Percentiles rank a stretch among this genome's conserved stretches.
Conservation (phyloP, 2,888 invertebrate species). For the Elegia similella region DNA sequence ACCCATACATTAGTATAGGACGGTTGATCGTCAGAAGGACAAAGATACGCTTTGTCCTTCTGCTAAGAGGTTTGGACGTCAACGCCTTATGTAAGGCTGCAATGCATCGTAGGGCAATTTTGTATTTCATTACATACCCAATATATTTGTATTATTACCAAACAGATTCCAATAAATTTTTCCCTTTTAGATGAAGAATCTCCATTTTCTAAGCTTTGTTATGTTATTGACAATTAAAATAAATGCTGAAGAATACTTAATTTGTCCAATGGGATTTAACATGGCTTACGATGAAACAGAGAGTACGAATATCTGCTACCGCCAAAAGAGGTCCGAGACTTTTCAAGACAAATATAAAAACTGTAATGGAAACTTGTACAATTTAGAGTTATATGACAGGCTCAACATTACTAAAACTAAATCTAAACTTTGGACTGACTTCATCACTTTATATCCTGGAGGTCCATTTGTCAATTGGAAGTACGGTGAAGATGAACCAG, state of each 20-base stretch:
- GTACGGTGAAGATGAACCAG: not conserved
- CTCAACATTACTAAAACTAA: not conserved
- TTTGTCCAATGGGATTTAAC: not conserved
- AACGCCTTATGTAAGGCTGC: too few species aligned
- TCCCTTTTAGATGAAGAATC: not conserved
- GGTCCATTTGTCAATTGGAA: conserved; percentile 28
- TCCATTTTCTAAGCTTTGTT: not conserved
- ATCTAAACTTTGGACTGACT: conserved; percentile 8
- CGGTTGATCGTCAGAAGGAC: too few species aligned
- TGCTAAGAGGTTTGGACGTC: too few species aligned
- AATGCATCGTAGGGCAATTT: too few species aligned
- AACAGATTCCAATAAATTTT: too few species aligned
- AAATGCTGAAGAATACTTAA: not conserved
- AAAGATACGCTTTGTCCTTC: too few species aligned
- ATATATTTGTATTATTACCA: too few species aligned
- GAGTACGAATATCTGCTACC: not conserved
- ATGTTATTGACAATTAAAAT: not conserved
- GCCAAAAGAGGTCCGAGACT: not conserved
- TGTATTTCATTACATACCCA: too few species aligned
- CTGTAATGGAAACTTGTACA: conserved; percentile 2
- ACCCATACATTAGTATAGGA: too few species aligned
- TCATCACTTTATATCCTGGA: conserved; percentile 1
- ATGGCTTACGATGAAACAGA: not conserved
- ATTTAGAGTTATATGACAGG: not conserved
- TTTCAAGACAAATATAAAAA: not conserved